phyloP scores from a whole-genome alignment of 2,113 vertebrate genomes.

The Chionis minor region DNA sequence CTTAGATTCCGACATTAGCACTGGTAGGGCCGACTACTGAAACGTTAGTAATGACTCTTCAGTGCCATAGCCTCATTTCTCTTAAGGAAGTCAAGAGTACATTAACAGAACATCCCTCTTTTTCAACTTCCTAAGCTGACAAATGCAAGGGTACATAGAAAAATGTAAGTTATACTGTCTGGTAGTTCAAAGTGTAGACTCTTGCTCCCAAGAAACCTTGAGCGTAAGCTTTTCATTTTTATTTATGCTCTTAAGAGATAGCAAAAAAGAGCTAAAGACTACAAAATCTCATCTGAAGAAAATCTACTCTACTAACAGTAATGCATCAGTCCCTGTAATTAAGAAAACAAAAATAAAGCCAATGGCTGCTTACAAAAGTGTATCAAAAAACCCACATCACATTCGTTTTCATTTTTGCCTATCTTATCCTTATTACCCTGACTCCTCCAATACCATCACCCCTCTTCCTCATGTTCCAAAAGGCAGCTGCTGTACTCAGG shows the following conservation, averaged over 20 bases:
- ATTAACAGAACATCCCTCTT: neutral
- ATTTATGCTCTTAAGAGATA: neutral
- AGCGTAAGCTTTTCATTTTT: neutral
- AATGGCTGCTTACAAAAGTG: fast-evolving
- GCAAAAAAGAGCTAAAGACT: neutral
- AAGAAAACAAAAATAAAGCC: neutral
- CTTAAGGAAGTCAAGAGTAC: neutral
- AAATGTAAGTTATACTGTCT: neutral
- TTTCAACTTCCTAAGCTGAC: neutral
- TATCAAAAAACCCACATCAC: neutral
- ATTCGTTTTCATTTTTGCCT: too few relatives aligned
- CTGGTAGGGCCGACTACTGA: neutral
- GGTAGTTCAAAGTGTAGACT: neutral
- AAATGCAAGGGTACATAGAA: neutral
- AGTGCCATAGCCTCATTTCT: neutral
- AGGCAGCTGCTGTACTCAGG: too few relatives aligned
- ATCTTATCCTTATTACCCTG: neutral
- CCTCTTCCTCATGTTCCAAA: neutral
- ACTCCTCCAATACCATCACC: neutral
- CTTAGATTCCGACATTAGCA: neutral
- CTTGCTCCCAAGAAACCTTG: neutral
- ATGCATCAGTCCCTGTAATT: neutral
- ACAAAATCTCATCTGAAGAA: neutral
- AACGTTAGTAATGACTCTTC: neutral
- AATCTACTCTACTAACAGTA: neutral